phyloP scores from a whole-genome alignment of 2,888 invertebrate species.

The Sicus ferrugineus region DNA sequence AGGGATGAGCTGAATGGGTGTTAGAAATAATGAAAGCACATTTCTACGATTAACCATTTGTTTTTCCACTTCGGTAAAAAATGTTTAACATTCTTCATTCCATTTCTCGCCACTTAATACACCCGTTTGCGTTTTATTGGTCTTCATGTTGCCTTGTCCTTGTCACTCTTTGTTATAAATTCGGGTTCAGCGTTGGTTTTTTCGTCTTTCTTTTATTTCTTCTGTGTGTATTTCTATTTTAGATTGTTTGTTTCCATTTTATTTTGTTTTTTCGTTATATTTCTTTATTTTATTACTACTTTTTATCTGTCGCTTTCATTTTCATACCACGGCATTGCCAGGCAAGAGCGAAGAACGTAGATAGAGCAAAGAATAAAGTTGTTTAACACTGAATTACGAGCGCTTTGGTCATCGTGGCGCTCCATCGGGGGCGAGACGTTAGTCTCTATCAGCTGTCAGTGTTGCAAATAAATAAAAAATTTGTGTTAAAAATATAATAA shows the following conservation, averaged over 20 bases:
- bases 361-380: conserved; percentile 21
- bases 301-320: no score
- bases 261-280: no score
- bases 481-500: no score
- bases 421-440: no score
- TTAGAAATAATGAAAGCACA: neutral
- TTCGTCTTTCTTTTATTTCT: neutral
- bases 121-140: neutral
- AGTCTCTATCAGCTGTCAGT: no score
- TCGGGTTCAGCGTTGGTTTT: neutral
- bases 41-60: conserved; percentile 21
- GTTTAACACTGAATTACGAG: conserved; percentile 9
- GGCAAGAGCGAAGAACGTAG: neutral
- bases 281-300: no score
- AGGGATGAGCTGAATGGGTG: neutral
- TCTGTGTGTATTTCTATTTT: no score
- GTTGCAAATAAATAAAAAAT: no score
- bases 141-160: neutral
- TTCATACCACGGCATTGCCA: no score
- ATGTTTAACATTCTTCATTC: conserved; percentile 26
- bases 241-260: no score
- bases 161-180: neutral
- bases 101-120: neutral
- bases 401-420: no score
- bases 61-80: conserved; percentile 19